Evolutionary conservation across 2,797 vertebrate genomes (phyloP).

Genomic region (Dallia pectoralis): DNA sequence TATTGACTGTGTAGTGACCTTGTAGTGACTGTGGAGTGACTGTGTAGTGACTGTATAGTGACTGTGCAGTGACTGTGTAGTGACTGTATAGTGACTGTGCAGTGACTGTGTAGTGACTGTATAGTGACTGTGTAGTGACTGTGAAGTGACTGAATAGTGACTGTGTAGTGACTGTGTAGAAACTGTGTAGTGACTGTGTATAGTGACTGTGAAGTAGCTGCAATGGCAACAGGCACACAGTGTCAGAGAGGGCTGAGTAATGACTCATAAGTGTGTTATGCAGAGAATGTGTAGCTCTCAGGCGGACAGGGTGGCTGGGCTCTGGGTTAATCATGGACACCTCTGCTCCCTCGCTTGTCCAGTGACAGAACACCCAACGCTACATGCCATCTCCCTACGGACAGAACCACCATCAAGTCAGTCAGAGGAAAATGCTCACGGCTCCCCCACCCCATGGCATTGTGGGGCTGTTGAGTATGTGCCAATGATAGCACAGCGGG

Average conservation of each 20-base stretch:
- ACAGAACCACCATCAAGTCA: background rate
- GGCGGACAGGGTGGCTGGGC: conserved; percentile 10
- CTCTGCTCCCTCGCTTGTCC: conserved; percentile 9
- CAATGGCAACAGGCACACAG: background rate
- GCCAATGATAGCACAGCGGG: conserved; percentile 35
- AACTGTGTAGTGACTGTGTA: no score
- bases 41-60: no score
- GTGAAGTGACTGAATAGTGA: background rate
- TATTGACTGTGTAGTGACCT: no score
- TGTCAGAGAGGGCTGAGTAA: background rate
- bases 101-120: no score
- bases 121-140: no score
- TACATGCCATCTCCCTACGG: background rate
- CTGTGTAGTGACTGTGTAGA: background rate
- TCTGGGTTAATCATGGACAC: conserved; percentile 29
- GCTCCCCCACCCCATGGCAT: conserved; percentile 40
- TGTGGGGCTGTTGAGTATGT: conserved; percentile 47
- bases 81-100: background rate
- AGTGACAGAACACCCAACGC: background rate
- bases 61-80: background rate
- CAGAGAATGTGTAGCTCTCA: conserved; percentile 11
- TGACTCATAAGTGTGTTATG: conserved; percentile 33
- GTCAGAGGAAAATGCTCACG: background rate
- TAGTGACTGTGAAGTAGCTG: background rate
- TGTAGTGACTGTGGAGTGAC: background rate